Percentiles rank a stretch among this genome's conserved stretches.
Evolutionary conservation across 2,888 invertebrate genomes (phyloP).

Genomic region (Pomacea canaliculata): DNA sequence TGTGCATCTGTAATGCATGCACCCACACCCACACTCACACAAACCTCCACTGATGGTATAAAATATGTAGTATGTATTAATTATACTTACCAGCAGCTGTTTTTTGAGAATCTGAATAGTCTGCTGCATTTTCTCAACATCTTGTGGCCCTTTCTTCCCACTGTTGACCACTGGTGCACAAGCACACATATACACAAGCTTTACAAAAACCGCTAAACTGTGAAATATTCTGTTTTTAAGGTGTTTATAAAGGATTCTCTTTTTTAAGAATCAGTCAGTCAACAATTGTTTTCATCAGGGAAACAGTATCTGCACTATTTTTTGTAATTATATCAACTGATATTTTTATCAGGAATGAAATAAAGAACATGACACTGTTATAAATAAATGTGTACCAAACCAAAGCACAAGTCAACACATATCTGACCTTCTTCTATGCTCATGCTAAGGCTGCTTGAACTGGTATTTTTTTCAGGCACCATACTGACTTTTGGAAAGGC

Average conservation of each 20-base stretch:
- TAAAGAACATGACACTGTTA: background rate
- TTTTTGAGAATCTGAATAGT: slow-evolving; percentile 64
- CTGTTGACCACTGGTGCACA: slow-evolving; percentile 21
- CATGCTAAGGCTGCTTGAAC: slow-evolving; percentile 30
- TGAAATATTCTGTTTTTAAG: too few species aligned
- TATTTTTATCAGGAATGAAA: background rate
- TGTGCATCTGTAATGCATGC: background rate
- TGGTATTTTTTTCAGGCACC: background rate
- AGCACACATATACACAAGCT: too few species aligned
- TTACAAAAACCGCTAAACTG: too few species aligned
- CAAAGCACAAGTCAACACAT: too few species aligned
- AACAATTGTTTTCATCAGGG: too few species aligned
- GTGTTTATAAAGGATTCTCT: too few species aligned
- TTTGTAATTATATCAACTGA: background rate
- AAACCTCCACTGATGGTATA: background rate
- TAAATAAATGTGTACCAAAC: background rate
- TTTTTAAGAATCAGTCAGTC: too few species aligned
- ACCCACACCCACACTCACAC: slow-evolving; percentile 2
- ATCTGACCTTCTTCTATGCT: slow-evolving; percentile 32
- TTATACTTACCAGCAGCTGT: slow-evolving; percentile 57
- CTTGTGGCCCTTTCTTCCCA: slow-evolving; percentile 29
- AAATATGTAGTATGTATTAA: slow-evolving; percentile 2
- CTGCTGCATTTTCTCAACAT: slow-evolving; percentile 59
- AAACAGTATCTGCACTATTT: background rate
- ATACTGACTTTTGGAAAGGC: slow-evolving; percentile 7